A percentile compares a stretch with the other conserved stretches of the same genome.
Conservation (phyloP, 2,113 vertebrate species). For the Poeciliopsis prolifica region DNA sequence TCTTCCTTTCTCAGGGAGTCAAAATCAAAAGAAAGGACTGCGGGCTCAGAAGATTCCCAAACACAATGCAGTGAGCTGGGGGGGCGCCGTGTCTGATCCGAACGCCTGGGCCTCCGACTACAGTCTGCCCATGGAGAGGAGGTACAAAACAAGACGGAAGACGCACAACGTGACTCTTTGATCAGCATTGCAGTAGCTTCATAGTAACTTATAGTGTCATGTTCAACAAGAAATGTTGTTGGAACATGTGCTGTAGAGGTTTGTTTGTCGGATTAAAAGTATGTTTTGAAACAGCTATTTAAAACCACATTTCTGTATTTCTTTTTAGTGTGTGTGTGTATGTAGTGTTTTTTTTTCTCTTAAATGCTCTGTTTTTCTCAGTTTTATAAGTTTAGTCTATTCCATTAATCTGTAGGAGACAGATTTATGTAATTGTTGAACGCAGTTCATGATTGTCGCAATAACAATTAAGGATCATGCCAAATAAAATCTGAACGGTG, state of each 20-base stretch:
- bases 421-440: too few relatives aligned
- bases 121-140: slow-evolving; percentile 84
- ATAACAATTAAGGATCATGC: too few relatives aligned
- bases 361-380: neutral
- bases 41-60: slow-evolving; percentile 87
- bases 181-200: neutral
- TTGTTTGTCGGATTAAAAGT: neutral
- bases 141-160: slow-evolving; percentile 72
- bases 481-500: too few relatives aligned
- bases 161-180: neutral
- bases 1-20: slow-evolving; percentile 82
- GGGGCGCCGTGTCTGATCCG: slow-evolving; percentile 85
- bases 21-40: slow-evolving; percentile 89
- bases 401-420: too few relatives aligned
- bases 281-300: neutral
- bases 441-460: too few relatives aligned
- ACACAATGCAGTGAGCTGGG: slow-evolving; percentile 89
- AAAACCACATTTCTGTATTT: neutral
- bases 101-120: slow-evolving; percentile 88
- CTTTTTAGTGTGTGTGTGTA: too few relatives aligned
- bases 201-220: neutral
- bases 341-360: too few relatives aligned
- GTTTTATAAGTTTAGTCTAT: too few relatives aligned
- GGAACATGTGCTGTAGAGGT: neutral
- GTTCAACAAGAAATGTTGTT: neutral